These are phyloP conservation scores for Diadophis punctatus DNA, from an alignment of 2,113 vertebrate genomes.

Conservation along the genomic window DNA sequence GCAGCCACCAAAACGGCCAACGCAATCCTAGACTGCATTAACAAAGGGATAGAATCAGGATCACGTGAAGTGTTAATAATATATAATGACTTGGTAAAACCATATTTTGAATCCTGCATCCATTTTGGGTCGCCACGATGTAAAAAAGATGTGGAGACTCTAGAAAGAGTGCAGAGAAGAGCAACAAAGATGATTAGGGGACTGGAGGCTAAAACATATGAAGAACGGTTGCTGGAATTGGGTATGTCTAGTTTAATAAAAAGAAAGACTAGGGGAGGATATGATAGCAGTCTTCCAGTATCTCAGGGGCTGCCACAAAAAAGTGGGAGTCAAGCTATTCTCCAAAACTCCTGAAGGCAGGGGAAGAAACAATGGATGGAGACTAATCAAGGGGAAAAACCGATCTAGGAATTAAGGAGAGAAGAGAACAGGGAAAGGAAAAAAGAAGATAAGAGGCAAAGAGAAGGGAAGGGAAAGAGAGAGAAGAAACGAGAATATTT, in stretches of 20 bases:
- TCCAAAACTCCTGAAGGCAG: not conserved
- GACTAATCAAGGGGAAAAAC: not conserved
- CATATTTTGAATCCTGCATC: not conserved
- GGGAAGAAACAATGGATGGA: no score
- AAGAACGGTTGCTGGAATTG: not conserved
- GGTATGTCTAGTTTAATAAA: no score
- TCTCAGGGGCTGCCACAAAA: not conserved
- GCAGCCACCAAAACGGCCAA: not conserved
- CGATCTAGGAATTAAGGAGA: not conserved
- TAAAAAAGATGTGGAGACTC: not conserved
- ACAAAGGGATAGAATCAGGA: not conserved
- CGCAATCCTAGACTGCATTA: not conserved
- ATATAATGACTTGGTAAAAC: not conserved
- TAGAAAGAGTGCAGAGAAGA: not conserved
- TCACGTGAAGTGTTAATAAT: not conserved
- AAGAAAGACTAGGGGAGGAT: not conserved
- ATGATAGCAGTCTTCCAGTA: not conserved
- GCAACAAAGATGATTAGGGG: not conserved
- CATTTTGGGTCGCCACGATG: not conserved
- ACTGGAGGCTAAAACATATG: not conserved
- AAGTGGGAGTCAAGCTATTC: not conserved
- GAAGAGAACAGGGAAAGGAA: not conserved
- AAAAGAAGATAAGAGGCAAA: not conserved
- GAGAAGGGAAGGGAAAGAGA: not conserved
- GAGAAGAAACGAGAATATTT: not conserved